Evolutionary conservation across 2,797 vertebrate genomes (phyloP), one percentile per base, ranked within the genome.

Genomic region (Crocidura indochinensis): DNA sequence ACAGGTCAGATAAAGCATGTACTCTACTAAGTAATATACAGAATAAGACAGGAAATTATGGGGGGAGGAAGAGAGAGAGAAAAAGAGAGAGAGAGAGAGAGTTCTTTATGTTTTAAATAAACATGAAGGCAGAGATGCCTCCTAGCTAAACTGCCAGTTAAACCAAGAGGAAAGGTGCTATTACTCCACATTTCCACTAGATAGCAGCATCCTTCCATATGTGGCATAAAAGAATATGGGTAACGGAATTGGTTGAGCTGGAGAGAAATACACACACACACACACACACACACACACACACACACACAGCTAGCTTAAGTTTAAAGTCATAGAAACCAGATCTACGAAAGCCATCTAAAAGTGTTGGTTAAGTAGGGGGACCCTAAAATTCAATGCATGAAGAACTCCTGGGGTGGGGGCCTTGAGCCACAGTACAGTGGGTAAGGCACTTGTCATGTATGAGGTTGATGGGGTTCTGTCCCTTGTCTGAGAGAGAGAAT

Each of bases 191-290:
- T 1, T 0, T 79, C 92, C 95, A 81, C 90, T 87, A 95, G 95
- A 67, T 65, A 94, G 87, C 74, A 96, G 95, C 53, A 88, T 60
- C 27, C 71, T n/a, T 44, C 38, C 19, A 7, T 29, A 17, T 0
- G 14, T 8, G 24, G 8, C 9, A 0, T n/a, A 1, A 31, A 1
- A 0, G 0, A 0, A 1, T 17, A 8, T 20, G 19, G 64, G 27
- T 9, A 10, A 44, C 0, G 67, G 2, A 38, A 38, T 38, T 38
- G 38, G 38, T 38, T 38, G 38, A 38, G 38, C 38, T 38, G 38
- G 38, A 38, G 38, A 38, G 38, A 38, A 38, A 38, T 5, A 38
- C 38, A 38, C 38, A 38, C 38, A 38, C 38, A 38, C 38, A 38
- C 38, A 38, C 38, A 38, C 38, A 38, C 38, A 38, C 38, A 38